Base-by-base conservation (phyloP, 2,888 invertebrate species). In the Mimas tiliae region DNA sequence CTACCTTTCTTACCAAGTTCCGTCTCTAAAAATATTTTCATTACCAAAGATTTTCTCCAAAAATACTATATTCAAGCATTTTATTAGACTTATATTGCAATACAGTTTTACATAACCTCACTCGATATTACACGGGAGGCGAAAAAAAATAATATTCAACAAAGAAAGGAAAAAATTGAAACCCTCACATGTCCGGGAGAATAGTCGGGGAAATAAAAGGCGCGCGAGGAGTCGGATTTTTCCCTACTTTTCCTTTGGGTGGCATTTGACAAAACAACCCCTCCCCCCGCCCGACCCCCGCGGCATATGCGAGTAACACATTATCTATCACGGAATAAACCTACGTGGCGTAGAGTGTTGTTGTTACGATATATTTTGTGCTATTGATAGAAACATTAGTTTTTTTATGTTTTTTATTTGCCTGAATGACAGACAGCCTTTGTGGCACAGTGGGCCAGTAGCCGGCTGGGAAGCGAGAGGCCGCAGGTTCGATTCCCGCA, bases 261-360 rank as follows among this genome's bases (percentile, higher is more conserved):
- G 87, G 86, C 88, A 81, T 91, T 90, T 91, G 92, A 91, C 91
- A 90, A 88, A 91, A 89, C 89, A 88, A 82, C 88, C 87, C 65
- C 48, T 45, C 16, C 45, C 33, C n/a, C n/a, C n/a, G n/a, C n/a
- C n/a, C n/a, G n/a, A n/a, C 55, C 53, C 55, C 70, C 75, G 73
- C 80, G 83, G 80, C 87, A 87, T 87, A 87, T 88, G 89, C 83
- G 87, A 88, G 90, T 87, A 88, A 88, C 89, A 90, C 85, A 87
- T 92, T 93, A 92, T 91, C 91, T 91, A 90, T 91, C 91, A 88
- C 81, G 79, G 80, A 84, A 85, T 82, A 86, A 79, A 77, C 76
- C 71, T 70, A 68, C 67, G 69, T 65, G 67, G 69, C 9, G 66
- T 88, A 72, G 90, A 90, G 89, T 72, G 65, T 83, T 33, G n/a